Conservation (phyloP, 2,113 vertebrate genomes). For the Prochilodus magdalenae region DNA sequence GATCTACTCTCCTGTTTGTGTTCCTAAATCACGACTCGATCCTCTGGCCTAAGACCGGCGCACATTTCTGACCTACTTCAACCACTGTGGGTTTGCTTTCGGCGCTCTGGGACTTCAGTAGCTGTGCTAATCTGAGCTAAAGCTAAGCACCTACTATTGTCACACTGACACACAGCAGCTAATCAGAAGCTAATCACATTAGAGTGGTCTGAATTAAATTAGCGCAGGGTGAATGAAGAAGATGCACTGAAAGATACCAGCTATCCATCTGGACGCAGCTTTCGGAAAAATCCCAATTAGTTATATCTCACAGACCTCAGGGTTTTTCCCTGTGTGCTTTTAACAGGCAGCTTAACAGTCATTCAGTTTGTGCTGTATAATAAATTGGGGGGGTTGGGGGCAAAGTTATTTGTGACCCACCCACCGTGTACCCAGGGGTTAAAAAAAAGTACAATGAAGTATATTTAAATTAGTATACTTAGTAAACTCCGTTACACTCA, state of each 20-base stretch:
- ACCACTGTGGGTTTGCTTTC: slow-evolving; percentile 9
- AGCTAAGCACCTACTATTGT: slow-evolving; percentile 40
- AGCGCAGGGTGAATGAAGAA: slow-evolving; percentile 41
- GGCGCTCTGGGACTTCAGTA: not conserved
- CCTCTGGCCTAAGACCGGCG: not conserved
- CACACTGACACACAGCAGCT: slow-evolving; percentile 36
- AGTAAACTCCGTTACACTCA: too few species aligned
- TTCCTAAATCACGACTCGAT: slow-evolving; percentile 33
- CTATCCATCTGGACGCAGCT: slow-evolving; percentile 18
- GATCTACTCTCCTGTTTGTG: slow-evolving; percentile 22
- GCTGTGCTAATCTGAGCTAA: slow-evolving; percentile 26
- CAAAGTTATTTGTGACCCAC: too few species aligned
- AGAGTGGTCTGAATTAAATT: slow-evolving; percentile 55
- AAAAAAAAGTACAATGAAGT: too few species aligned
- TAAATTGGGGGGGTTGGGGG: not conserved
- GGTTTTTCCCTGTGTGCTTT: slow-evolving; percentile 6
- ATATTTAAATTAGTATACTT: too few species aligned
- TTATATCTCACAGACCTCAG: slow-evolving; percentile 22
- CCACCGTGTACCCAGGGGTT: too few species aligned
- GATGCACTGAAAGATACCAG: slow-evolving; percentile 25
- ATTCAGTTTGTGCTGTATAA: not conserved
- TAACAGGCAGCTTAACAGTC: slow-evolving; percentile 25
- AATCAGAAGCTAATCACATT: slow-evolving; percentile 54
- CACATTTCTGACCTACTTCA: not conserved
- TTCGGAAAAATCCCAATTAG: slow-evolving; percentile 17